Evolutionary conservation across 2,888 invertebrate species (phyloP), one percentile per base, ranked within the genome.

Genomic region (Plebejus melissa): DNA sequence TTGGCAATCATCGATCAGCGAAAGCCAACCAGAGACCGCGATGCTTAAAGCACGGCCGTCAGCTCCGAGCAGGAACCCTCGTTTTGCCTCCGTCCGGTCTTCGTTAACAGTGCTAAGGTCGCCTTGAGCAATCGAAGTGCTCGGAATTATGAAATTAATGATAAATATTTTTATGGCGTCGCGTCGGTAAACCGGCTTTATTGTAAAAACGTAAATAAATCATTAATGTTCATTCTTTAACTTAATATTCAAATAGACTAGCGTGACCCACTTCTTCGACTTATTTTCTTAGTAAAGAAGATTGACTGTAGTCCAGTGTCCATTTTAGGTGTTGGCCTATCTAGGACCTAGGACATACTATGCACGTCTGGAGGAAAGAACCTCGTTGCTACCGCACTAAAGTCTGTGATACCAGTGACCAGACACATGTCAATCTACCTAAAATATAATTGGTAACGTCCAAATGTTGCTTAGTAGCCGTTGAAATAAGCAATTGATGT

Each of bases 121-220:
- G 28, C 9, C 11, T 60, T 60, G 60, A 60, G 60, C 60, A 60
- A 60, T 7, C 60, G 60, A 60, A 60, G 28, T 9, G 28, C 60
- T 60, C 9, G 28, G 28, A 60, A 60, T 60, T 60, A 60, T 22
- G 22, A 58, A 58, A n/a, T 58, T 22, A 58, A 58, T 58, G 58
- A 60, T 9, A 60, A 60, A 28, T 28, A 60, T 60, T 58, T 58
- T 58, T 60, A 60, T 60, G 60, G 60, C 60, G 28, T 28, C 28
- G 60, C 60, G 28, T 60, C 60, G 28, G 60, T 60, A 60, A 60
- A 28, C 60, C 9, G 6, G 11, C 58, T 58, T 58, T 58, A 58
- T 7, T 58, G 22, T 57, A 58, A 58, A 22, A 22, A 58, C 22
- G 58, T 58, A 58, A n/a, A 58, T 58, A 58, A 58, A 58, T 22